Base-by-base conservation (phyloP, 2,888 invertebrate genomes). In the Elmis aenea region DNA sequence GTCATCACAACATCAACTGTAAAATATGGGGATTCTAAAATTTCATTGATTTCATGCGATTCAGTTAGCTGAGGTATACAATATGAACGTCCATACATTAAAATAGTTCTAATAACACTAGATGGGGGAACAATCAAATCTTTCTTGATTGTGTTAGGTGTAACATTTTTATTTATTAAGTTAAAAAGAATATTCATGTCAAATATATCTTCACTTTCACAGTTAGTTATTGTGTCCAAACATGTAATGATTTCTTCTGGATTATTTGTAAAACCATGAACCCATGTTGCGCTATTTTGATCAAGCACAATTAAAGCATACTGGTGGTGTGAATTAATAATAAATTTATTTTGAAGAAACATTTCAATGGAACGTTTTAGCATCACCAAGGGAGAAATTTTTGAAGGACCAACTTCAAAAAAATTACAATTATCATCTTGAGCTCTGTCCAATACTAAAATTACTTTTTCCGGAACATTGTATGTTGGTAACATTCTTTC, bases 1-100 rank as follows among this genome's bases (percentile, higher is more conserved):
- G 83, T 74, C 55, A 81, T 76, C 28, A 85, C 52, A 35, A 80
- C 75, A 58, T 87, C 86, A 33, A 81, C 67, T 51, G 79, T 81
- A 57, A 85, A 83, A 60, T 79, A 81, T 1, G 76, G 72, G 34
- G 69, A 69, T 9, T 54, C 39, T 4, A 68, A 46, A 9, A 63
- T 31, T 12, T 45, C 36, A 12, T 52, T 34, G n/a, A 61, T 47
- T 26, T 66, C 52, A 37, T 70, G 64, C 15, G 44, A 47, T n/a
- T 71, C 69, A 13, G 66, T 68, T 40, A 83, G 72, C 27, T 70
- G 54, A 4, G 84, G 83, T 27, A 80, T 53, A 46, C 79, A 79
- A 47, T 77, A 75, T 1, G 85, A 83, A 30, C 86, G 67, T 3
- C 78, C 77, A 64, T 83, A 86, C 9, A 84, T 62, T 2, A 86